Percentiles rank a stretch among this genome's conserved stretches.
Conservation (phyloP, 2,797 vertebrate genomes). For the Pteropus rufus region DNA sequence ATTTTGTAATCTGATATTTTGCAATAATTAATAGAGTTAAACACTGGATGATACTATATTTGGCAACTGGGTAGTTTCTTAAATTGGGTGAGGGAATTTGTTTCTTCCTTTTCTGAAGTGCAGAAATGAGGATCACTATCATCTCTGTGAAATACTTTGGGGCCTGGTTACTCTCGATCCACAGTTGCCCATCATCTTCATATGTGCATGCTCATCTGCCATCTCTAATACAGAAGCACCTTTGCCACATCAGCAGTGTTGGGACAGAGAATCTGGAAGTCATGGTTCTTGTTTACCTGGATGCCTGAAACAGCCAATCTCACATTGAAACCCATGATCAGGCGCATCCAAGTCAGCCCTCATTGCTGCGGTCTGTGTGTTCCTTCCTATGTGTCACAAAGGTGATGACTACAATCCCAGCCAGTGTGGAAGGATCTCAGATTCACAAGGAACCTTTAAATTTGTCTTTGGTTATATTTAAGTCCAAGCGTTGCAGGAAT, state of each 20-base stretch:
- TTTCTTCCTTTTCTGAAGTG: not conserved
- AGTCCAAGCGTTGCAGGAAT: not conserved
- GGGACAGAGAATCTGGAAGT: not conserved
- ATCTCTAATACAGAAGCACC: not conserved
- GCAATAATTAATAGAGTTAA: not conserved
- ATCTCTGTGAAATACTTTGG: not conserved
- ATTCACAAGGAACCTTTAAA: not conserved
- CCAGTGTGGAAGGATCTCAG: not conserved
- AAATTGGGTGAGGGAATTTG: not conserved
- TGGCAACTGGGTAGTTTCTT: not conserved
- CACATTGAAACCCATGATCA: not conserved
- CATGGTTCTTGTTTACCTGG: not conserved
- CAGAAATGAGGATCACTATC: not conserved
- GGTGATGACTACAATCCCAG: not conserved
- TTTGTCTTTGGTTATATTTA: not conserved
- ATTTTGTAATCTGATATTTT: not conserved
- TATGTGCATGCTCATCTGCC: not conserved
- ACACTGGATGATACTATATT: not conserved
- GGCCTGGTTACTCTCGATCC: not conserved
- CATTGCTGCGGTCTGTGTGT: not conserved
- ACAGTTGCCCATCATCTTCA: not conserved
- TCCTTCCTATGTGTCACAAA: not conserved
- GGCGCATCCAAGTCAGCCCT: not conserved
- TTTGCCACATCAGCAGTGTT: not conserved
- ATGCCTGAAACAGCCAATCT: not conserved